Base-by-base conservation (phyloP, 2,888 invertebrate species). In the Drosophila colorata region DNA sequence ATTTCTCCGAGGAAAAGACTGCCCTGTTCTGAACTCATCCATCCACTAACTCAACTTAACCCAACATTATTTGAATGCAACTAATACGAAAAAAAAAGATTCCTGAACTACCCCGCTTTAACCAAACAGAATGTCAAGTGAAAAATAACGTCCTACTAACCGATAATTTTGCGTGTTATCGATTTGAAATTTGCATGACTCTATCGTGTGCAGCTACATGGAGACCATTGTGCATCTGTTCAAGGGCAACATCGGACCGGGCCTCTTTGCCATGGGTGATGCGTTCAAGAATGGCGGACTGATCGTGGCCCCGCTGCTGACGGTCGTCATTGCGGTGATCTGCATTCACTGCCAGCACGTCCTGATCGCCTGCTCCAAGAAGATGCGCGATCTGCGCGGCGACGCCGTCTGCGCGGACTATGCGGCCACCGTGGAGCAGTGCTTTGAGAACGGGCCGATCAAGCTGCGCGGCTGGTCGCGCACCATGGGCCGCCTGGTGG, bases 161-260 rank as follows among this genome's bases (percentile, higher is more conserved):
- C 11, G 13, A n/a, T 20, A 31, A 14, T n/a, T 9, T 6, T 35
- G 46, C 8, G 7, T 9, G 46, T n/a, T 43, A 35, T 46, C 16
- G 46, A 46, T 47, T 33, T 46, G 11, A n/a, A 35, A 23, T 16
- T 43, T 23, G 13, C 23, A 31, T 25, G 33, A 40, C 5, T 18
- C 13, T 46, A 37, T 20, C 20, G 13, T 2, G 7, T 31, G 51
- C 92, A 98, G 98, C 74, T 98, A 97, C 91, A 85, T 95, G 80
- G 97, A 98, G 91, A 97, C 98, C 1, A 93, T 98, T 92, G 96
- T 98, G 93, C 98, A 99, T 92, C 93, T 99, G 65, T 95, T 99
- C 90, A 97, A 98, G 91, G 98, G 98, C 13, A 99, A 98, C 93
- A 95, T 99, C 66, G 99, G 99, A 31, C 98, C 98, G 0, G 99